Evolutionary conservation across 92 coral and sea anemone species (phyloP).

Genomic region (Montipora capitata): DNA sequence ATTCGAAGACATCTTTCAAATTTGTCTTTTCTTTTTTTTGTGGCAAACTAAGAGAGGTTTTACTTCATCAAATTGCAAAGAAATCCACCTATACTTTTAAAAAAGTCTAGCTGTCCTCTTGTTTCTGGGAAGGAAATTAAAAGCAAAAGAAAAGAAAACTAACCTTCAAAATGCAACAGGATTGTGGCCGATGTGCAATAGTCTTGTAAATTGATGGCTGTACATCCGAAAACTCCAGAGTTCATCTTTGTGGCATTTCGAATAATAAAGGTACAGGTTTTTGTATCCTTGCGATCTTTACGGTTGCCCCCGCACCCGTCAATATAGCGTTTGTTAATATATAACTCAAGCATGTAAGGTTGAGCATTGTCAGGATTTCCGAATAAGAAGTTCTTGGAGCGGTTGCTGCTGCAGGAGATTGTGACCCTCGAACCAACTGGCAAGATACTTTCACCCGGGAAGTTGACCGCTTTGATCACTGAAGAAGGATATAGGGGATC

Average conservation of each 20-base stretch:
- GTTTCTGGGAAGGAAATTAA: no score
- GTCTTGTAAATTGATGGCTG: no score
- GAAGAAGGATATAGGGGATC: constrained; percentile 36
- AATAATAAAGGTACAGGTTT: constrained; percentile 16
- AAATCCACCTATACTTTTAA: no score
- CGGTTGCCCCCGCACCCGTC: no score
- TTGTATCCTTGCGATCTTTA: constrained; percentile 25
- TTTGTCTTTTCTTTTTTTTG: no score
- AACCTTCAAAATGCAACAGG: no score
- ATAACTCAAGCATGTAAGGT: constrained; percentile 24
- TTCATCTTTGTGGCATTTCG: constrained; percentile 18
- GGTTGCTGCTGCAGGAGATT: constrained; percentile 30
- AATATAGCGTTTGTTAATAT: neutral
- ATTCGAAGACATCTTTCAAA: no score
- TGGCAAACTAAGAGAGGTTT: no score
- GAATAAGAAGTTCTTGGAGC: neutral
- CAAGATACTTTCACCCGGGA: neutral
- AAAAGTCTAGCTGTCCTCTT: no score
- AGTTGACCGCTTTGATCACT: neutral
- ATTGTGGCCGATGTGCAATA: no score
- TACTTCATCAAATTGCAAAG: no score
- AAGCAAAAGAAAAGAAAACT: no score
- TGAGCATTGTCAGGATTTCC: neutral
- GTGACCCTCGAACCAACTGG: constrained; percentile 38
- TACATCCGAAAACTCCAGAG: constrained; percentile 49